A percentile compares a stretch with the other conserved stretches of the same genome.
These are phyloP conservation scores for Fregata magnificens DNA, from an alignment of 2,113 vertebrate genomes.

Conservation along the genomic window DNA sequence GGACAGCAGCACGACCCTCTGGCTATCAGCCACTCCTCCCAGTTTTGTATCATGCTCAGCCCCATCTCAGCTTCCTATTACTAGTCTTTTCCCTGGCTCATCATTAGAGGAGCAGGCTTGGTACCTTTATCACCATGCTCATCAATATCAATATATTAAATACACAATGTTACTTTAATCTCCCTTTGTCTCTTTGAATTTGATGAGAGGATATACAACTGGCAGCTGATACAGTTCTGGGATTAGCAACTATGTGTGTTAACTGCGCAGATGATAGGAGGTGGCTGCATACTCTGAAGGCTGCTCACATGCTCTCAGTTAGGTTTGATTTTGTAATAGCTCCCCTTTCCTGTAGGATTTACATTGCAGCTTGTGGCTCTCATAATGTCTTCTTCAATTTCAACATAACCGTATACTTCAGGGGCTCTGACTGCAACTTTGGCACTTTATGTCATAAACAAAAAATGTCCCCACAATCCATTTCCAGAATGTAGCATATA, in stretches of 20 bases:
- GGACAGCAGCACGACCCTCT: background rate
- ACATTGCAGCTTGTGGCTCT: background rate
- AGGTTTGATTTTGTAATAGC: background rate
- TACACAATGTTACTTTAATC: conserved; percentile 15
- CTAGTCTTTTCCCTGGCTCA: background rate
- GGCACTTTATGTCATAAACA: background rate
- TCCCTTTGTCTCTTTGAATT: background rate
- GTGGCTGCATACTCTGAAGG: background rate
- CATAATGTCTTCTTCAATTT: conserved; percentile 20
- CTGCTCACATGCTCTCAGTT: conserved; percentile 25
- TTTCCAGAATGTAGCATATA: background rate
- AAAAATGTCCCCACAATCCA: background rate
- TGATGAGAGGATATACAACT: background rate
- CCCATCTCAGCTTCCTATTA: background rate
- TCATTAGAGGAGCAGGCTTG: background rate
- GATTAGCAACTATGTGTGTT: background rate
- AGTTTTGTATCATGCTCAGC: background rate
- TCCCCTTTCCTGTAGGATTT: conserved; percentile 17
- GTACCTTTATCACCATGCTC: background rate
- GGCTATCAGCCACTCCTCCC: background rate
- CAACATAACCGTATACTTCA: background rate
- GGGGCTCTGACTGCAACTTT: background rate
- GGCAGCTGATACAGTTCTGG: background rate
- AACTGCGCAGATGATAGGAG: background rate
- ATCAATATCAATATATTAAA: background rate